Conservation (phyloP, 2,888 invertebrate species). For the Celastrina argiolus region DNA sequence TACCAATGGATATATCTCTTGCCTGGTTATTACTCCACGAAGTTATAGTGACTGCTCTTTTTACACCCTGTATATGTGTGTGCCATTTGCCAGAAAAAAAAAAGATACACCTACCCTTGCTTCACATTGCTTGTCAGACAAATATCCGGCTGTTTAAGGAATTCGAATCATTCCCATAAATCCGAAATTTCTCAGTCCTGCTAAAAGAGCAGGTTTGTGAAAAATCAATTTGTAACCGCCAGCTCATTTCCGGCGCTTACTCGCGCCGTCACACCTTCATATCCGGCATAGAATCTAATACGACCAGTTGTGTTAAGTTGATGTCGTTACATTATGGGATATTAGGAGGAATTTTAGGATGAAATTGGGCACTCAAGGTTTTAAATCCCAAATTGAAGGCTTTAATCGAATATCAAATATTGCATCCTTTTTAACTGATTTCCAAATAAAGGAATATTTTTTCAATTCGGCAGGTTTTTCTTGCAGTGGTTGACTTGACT, state of each 20-base stretch:
- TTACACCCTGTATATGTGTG: too few relatives aligned
- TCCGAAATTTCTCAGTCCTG: background rate
- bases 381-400: background rate
- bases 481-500: too few relatives aligned
- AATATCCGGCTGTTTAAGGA: background rate
- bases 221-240: background rate
- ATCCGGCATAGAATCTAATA: conserved; percentile 59
- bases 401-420: background rate
- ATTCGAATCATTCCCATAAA: background rate
- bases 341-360: background rate
- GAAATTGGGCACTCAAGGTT: background rate
- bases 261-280: conserved; percentile 39
- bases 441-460: too few relatives aligned
- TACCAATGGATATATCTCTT: too few relatives aligned
- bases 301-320: conserved; percentile 25
- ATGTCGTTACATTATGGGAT: background rate
- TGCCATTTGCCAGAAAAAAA: too few relatives aligned
- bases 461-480: too few relatives aligned
- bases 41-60: too few relatives aligned
- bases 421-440: too few relatives aligned
- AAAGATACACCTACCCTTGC: background rate
- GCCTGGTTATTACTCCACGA: too few relatives aligned
- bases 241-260: conserved; percentile 3
- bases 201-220: background rate
- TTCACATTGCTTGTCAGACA: background rate